Evolutionary conservation across 2,113 vertebrate species (phyloP).

Genomic region (Abramis brama): DNA sequence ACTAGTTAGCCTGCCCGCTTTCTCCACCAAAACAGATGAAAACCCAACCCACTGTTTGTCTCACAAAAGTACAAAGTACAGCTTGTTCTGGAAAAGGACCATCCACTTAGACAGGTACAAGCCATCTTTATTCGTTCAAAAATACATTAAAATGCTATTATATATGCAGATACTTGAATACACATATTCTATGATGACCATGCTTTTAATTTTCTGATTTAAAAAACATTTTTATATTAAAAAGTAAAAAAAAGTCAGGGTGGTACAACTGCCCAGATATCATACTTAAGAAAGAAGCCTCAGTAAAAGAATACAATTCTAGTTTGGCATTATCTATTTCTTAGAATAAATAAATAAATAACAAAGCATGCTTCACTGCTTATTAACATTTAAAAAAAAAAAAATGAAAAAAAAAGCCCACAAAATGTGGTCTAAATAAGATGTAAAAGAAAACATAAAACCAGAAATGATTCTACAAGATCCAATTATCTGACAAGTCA

Average conservation of each 20-base stretch:
- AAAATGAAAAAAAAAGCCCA: no score
- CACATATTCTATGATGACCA: no score
- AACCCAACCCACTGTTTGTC: background rate
- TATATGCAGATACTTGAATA: no score
- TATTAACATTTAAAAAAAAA: background rate
- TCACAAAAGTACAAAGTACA: background rate
- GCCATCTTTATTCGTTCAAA: background rate
- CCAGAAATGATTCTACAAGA: background rate
- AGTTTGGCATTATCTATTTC: no score
- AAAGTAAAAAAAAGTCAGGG: no score
- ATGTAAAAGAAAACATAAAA: background rate
- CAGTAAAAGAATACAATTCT: no score
- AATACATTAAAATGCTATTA: no score
- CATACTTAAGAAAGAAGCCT: no score
- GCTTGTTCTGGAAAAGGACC: background rate
- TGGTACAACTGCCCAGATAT: no score
- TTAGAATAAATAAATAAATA: no score
- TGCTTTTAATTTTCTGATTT: no score
- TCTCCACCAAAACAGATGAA: background rate
- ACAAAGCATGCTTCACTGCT: background rate
- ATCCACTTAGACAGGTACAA: background rate
- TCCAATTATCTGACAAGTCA: background rate
- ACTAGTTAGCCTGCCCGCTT: background rate
- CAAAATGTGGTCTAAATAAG: background rate
- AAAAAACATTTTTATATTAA: no score